Evolutionary conservation across 2,888 invertebrate species (phyloP).

Genomic region (Rugalucina vietnamica): DNA sequence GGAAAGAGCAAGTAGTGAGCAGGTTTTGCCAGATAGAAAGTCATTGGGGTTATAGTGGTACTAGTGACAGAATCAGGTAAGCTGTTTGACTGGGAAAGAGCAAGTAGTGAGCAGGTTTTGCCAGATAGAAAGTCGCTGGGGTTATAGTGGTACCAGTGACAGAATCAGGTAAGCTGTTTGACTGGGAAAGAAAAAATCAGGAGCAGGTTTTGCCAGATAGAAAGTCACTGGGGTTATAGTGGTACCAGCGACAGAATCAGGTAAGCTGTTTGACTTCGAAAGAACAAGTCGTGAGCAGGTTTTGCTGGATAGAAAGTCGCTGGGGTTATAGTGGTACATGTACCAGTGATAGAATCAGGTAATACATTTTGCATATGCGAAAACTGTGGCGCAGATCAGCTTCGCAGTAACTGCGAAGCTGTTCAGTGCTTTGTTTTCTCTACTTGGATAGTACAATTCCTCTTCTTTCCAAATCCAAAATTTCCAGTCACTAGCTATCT

Average conservation of each 20-base stretch:
- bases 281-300: constrained; percentile 90
- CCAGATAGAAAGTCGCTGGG: constrained; percentile 92
- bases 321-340: constrained; percentile 95
- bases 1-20: constrained; percentile 90
- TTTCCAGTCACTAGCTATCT: too few relatives aligned
- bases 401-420: too few relatives aligned
- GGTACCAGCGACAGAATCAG: constrained; percentile 92
- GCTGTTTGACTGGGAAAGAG: constrained; percentile 83
- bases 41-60: constrained; percentile 93
- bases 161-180: constrained; percentile 87
- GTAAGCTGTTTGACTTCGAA: constrained; percentile 89
- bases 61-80: constrained; percentile 91
- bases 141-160: constrained; percentile 93
- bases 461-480: too few relatives aligned
- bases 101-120: constrained; percentile 90
- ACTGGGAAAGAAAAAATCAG: constrained; percentile 87
- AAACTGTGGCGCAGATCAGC: too few relatives aligned
- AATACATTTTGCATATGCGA: too few relatives aligned
- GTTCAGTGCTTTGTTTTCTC: too few relatives aligned
- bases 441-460: too few relatives aligned
- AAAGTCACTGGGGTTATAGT: constrained; percentile 93
- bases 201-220: constrained; percentile 90
- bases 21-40: constrained; percentile 91
- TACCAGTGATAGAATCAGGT: constrained; percentile 91
- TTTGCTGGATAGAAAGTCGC: constrained; percentile 90